Evolutionary conservation across 2,797 vertebrate genomes (phyloP).

Genomic region (Thunnus albacares): DNA sequence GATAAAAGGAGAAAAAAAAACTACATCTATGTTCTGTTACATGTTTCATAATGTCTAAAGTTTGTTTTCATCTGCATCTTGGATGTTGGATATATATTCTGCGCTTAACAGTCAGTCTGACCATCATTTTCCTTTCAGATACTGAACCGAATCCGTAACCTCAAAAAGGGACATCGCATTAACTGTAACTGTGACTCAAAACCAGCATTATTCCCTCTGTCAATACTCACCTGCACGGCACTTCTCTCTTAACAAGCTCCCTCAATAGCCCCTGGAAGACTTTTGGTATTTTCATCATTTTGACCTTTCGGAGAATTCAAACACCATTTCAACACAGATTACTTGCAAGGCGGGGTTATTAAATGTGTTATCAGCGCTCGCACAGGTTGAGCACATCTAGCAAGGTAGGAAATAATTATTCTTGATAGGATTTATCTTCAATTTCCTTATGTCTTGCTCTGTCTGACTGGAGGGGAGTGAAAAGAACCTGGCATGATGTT

Average conservation of each 20-base stretch:
- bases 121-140: conserved; percentile 4
- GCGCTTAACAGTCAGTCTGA: neutral
- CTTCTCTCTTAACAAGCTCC: conserved; percentile 9
- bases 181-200: conserved; percentile 24
- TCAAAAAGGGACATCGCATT: conserved; percentile 11
- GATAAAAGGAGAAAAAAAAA: neutral
- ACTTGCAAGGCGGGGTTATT: conserved; percentile 60
- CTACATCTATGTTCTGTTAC: neutral
- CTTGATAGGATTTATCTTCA: conserved; percentile 74
- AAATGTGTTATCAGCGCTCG: conserved; percentile 73
- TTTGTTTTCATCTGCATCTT: conserved; percentile 10
- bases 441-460: conserved; percentile 70
- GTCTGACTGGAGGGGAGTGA: conserved; percentile 64
- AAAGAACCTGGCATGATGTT: conserved; percentile 44
- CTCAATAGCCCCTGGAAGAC: conserved; percentile 30
- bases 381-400: conserved; percentile 72
- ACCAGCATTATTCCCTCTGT: neutral
- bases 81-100: neutral
- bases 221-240: conserved; percentile 6
- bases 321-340: conserved; percentile 62
- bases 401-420: conserved; percentile 72
- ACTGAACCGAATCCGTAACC: neutral
- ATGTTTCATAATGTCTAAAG: conserved; percentile 2
- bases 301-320: conserved; percentile 64
- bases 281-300: conserved; percentile 64